Percentiles rank a stretch among this genome's conserved stretches.
These are phyloP conservation scores for Cataglyphis cursor DNA, from an alignment of 2,888 invertebrate genomes.

Conservation along the genomic window DNA sequence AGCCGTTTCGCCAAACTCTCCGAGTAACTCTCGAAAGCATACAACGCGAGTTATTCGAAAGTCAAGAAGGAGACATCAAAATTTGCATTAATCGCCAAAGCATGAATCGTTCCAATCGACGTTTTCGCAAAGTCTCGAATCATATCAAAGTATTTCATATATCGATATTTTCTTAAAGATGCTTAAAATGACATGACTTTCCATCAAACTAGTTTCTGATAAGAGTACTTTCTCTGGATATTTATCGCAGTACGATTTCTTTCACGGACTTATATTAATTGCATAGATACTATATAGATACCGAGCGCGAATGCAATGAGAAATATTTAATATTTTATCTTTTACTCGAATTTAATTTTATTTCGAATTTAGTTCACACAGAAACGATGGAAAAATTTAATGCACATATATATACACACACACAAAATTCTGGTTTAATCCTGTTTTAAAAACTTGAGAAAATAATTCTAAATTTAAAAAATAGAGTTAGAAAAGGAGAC, in stretches of 20 bases:
- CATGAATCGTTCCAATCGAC: not conserved
- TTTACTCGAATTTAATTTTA: not conserved
- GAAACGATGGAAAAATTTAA: not conserved
- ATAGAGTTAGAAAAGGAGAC: slow-evolving; percentile 1
- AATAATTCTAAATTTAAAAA: slow-evolving; percentile 26
- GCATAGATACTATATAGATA: not conserved
- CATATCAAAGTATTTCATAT: not conserved
- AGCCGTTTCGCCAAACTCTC: slow-evolving; percentile 56
- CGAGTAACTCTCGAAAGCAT: slow-evolving; percentile 31
- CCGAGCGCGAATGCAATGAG: not conserved
- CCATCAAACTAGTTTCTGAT: not conserved
- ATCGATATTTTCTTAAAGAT: not conserved
- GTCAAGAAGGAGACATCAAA: slow-evolving; percentile 23
- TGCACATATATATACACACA: not conserved
- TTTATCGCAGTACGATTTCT: not conserved
- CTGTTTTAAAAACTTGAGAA: not conserved
- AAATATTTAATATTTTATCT: not conserved
- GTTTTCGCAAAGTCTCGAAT: not conserved
- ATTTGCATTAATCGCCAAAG: not conserved
- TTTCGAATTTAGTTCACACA: not conserved
- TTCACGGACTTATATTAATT: not conserved
- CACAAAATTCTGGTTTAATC: not conserved
- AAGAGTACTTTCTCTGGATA: not conserved
- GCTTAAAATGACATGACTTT: slow-evolving; percentile 6
- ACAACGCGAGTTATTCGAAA: slow-evolving; percentile 35